Evolutionary conservation across 1,140 invertebrate species (phyloP).

Genomic region (Mizuhopecten yessoensis): DNA sequence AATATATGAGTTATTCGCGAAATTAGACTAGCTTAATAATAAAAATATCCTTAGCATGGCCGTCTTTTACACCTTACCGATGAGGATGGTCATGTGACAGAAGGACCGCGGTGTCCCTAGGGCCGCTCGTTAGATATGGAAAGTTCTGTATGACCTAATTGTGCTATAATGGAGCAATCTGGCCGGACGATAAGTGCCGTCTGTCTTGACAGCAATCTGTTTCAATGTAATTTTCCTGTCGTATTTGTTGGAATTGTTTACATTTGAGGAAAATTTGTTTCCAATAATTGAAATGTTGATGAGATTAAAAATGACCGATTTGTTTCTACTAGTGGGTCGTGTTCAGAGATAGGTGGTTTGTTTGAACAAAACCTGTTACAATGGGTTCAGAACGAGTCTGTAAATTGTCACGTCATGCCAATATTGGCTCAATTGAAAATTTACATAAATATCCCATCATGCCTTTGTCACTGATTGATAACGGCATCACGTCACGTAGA

Average conservation of each 20-base stretch:
- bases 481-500: background rate
- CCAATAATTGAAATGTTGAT: constrained; percentile 27
- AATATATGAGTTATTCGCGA: too few species aligned
- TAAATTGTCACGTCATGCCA: background rate
- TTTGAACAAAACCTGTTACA: constrained; percentile 35
- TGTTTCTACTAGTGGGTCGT: background rate
- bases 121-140: background rate
- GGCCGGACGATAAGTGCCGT: background rate
- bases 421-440: constrained; percentile 29
- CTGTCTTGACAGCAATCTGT: constrained; percentile 1
- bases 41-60: background rate
- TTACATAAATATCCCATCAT: constrained; percentile 28
- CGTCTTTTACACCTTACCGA: background rate
- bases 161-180: constrained; percentile 11
- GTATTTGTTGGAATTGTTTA: background rate
- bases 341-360: background rate
- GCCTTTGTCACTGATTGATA: background rate
- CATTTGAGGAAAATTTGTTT: background rate
- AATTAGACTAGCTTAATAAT: too few species aligned
- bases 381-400: background rate
- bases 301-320: background rate
- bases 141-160: background rate
- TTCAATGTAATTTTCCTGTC: constrained; percentile 13
- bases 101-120: background rate
- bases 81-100: too few species aligned